Evolutionary conservation across 1,140 invertebrate species (phyloP).

Genomic region (Ganaspis sp.): DNA sequence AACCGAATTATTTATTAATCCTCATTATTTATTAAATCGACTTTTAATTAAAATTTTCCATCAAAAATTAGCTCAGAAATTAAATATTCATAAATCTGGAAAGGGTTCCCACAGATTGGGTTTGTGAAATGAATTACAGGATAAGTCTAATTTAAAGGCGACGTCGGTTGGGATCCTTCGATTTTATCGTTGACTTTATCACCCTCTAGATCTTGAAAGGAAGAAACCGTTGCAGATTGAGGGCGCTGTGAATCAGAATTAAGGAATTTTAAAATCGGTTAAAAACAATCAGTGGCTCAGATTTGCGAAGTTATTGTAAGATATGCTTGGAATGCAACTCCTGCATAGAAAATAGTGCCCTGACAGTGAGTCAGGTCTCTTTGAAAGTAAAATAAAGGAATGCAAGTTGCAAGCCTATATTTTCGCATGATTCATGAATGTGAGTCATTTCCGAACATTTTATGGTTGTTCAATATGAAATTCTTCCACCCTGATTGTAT

Average conservation of each 20-base stretch:
- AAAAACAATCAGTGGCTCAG: background rate
- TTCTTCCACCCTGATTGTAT: no score
- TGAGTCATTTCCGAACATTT: background rate
- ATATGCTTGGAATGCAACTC: background rate
- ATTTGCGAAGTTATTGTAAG: slow-evolving; percentile 12
- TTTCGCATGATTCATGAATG: slow-evolving; percentile 1
- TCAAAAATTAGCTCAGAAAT: background rate
- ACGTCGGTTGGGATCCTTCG: background rate
- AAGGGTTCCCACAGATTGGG: background rate
- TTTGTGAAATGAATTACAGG: background rate
- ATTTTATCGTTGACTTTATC: background rate
- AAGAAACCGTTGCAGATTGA: background rate
- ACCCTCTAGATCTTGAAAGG: background rate
- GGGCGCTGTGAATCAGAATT: background rate
- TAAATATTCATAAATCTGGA: slow-evolving; percentile 15
- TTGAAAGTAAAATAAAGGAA: background rate
- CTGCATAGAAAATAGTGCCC: background rate
- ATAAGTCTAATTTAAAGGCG: slow-evolving; percentile 6
- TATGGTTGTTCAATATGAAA: background rate
- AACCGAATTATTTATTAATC: no score
- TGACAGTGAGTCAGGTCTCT: background rate
- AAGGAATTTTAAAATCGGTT: background rate
- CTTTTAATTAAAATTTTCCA: background rate
- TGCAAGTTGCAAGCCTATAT: background rate
- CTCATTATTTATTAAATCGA: no score